phyloP scores from a whole-genome alignment of 2,888 invertebrate genomes.

The Lissonota sp. region DNA sequence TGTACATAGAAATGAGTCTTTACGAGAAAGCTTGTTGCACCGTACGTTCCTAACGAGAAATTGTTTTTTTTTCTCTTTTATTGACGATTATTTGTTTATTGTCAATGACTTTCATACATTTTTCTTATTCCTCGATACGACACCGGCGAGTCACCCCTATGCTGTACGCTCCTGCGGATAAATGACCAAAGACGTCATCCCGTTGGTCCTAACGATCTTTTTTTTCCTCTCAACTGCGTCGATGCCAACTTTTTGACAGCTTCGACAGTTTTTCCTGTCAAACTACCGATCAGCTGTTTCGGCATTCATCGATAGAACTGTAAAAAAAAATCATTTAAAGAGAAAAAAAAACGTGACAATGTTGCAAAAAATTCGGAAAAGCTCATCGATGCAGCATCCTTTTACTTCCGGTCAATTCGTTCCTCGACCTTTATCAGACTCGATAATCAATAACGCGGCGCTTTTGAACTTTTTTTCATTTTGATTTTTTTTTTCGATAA shows the following conservation, averaged over 20 bases:
- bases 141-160: no score
- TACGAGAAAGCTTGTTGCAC: slow-evolving; percentile 64
- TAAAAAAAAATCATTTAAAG: not conserved
- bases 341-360: no score
- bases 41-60: slow-evolving; percentile 22
- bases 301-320: not conserved
- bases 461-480: not conserved
- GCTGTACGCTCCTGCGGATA: no score
- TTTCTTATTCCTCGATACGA: no score
- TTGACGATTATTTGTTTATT: no score
- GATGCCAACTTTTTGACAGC: slow-evolving; percentile 1
- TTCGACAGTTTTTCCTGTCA: not conserved
- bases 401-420: slow-evolving; percentile 38
- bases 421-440: slow-evolving; percentile 1
- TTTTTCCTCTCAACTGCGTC: not conserved
- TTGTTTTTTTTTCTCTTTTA: slow-evolving; percentile 36
- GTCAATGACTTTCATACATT: no score
- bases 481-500: not conserved
- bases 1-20: not conserved
- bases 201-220: not conserved
- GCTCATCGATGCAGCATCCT: not conserved
- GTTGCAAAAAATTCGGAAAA: no score
- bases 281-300: not conserved
- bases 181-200: no score
- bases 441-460: slow-evolving; percentile 18